These are phyloP conservation scores for Acropora yongei DNA, from an alignment of 64 coral and sea anemone species.

Conservation along the genomic window DNA sequence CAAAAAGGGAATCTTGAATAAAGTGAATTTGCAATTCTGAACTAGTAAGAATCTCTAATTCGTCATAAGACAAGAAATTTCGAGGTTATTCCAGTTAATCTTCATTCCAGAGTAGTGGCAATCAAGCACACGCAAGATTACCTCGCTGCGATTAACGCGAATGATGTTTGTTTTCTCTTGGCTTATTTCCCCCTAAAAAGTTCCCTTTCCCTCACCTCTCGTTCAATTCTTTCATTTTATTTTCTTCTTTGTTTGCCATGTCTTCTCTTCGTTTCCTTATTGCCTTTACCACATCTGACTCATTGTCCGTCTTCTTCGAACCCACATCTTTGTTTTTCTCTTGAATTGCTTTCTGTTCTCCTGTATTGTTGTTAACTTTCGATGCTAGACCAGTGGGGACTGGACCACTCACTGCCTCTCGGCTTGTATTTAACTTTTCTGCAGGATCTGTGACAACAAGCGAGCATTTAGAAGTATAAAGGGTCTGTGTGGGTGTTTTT, in stretches of 20 bases:
- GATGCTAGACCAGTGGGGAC: neutral
- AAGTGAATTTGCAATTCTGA: too few relatives aligned
- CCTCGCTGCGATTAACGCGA: too few relatives aligned
- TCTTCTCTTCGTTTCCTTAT: conserved; percentile 24
- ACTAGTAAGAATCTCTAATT: too few relatives aligned
- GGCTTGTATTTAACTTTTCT: neutral
- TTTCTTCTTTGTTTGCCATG: conserved; percentile 30
- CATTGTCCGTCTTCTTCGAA: neutral
- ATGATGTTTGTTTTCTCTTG: too few relatives aligned
- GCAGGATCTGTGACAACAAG: neutral
- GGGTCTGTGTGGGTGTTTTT: too few relatives aligned
- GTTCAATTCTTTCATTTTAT: conserved; percentile 21
- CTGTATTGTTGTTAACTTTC: neutral
- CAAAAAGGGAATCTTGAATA: too few relatives aligned
- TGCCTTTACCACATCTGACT: neutral
- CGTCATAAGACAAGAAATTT: too few relatives aligned
- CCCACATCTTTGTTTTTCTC: neutral
- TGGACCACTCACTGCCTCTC: neutral
- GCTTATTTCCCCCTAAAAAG: too few relatives aligned
- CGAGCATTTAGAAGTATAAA: neutral
- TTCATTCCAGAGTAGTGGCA: too few relatives aligned
- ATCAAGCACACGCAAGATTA: too few relatives aligned
- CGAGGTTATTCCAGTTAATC: too few relatives aligned
- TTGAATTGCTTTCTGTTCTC: neutral
- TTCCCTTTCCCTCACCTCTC: neutral